Conservation (phyloP, 2,797 vertebrate species). For the Selene dorsalis region DNA sequence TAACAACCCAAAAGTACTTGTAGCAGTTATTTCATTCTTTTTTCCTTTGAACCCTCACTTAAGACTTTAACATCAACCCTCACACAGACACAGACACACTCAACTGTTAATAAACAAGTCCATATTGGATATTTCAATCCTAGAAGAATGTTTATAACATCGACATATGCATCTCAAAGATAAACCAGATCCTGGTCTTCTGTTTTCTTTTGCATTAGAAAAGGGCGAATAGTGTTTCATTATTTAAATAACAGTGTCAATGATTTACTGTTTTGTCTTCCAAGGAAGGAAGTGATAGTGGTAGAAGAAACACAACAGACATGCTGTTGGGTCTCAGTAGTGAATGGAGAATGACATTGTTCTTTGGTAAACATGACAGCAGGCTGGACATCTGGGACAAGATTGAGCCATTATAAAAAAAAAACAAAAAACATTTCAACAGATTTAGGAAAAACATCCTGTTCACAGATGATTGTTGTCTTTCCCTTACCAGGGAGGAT, state of each 20-base stretch:
- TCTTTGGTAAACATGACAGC: conserved; percentile 8
- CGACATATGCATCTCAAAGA: neutral
- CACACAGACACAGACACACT: neutral
- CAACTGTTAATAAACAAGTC: conserved; percentile 24
- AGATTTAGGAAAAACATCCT: neutral
- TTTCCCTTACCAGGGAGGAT: conserved; percentile 85
- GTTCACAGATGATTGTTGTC: neutral
- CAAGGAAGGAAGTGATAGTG: conserved; percentile 5
- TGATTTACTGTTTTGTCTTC: neutral
- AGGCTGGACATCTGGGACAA: neutral
- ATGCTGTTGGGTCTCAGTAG: neutral
- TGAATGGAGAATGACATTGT: neutral
- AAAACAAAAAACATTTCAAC: neutral
- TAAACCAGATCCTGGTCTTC: conserved; percentile 5
- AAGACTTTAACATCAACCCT: too few relatives aligned
- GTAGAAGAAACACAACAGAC: conserved; percentile 7
- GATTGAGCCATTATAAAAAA: neutral
- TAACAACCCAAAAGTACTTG: neutral
- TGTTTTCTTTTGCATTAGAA: conserved; percentile 3
- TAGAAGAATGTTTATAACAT: conserved; percentile 20
- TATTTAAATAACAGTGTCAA: neutral
- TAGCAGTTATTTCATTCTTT: neutral
- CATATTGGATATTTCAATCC: conserved; percentile 16
- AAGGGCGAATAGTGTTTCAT: neutral
- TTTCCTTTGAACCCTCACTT: neutral